Conservation (phyloP, 2,888 invertebrate species). For the Oegoconia quadripuncta region DNA sequence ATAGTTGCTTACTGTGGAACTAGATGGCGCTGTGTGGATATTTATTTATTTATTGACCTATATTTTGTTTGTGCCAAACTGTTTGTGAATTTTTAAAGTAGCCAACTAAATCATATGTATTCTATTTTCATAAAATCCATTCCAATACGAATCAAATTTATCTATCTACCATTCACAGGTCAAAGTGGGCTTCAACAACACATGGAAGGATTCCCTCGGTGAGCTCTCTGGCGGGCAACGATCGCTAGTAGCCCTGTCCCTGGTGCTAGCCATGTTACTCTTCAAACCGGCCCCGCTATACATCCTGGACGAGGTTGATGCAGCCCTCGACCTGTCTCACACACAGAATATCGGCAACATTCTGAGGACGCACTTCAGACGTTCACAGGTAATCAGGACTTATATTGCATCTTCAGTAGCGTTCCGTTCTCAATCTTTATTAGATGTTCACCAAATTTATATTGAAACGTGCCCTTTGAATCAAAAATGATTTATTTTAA, state of each 20-base stretch:
- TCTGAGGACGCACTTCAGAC: conserved; percentile 81
- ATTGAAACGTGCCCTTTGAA: too few species aligned
- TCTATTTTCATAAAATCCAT: too few species aligned
- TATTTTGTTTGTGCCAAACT: too few species aligned
- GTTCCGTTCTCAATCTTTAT: too few species aligned
- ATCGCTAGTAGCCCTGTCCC: conserved; percentile 96
- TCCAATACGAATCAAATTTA: not conserved
- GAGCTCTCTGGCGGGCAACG: conserved; percentile 98
- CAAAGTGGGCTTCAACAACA: conserved; percentile 91
- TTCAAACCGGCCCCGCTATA: conserved; percentile 99
- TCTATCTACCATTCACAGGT: conserved; percentile 33
- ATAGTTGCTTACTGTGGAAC: too few species aligned
- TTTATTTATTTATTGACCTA: too few species aligned
- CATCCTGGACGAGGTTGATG: conserved; percentile 99
- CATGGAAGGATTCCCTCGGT: conserved; percentile 97
- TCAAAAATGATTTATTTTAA: too few species aligned
- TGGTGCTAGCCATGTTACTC: conserved; percentile 96
- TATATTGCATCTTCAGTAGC: too few species aligned
- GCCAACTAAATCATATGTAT: too few species aligned
- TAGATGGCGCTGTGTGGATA: too few species aligned
- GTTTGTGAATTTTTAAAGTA: too few species aligned
- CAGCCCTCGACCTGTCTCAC: conserved; percentile 97
- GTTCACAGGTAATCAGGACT: conserved; percentile 32
- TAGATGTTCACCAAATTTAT: too few species aligned
- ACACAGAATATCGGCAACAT: conserved; percentile 99